Evolutionary conservation across 2,113 vertebrate species (phyloP), one percentile per base, ranked within the genome.

Genomic region (Oceanodroma tethys): DNA sequence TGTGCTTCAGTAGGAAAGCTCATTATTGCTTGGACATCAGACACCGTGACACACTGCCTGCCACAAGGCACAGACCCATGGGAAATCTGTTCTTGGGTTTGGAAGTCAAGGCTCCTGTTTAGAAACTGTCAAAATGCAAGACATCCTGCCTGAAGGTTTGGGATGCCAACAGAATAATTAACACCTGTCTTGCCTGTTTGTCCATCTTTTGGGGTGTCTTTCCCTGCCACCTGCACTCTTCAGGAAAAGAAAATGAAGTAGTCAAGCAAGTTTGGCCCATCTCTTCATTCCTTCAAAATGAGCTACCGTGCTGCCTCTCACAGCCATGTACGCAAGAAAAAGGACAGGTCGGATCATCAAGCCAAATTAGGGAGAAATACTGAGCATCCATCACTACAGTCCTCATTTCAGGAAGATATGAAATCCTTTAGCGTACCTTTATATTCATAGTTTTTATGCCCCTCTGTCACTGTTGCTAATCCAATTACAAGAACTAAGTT

Each of bases 401-500:
- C 17, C 48, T 66, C 15, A 34, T 47, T 86, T 72, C 62, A 65
- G 45, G 25, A 62, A 62, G 60, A 34, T 2, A n/a, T 0, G 0
- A 89, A 91, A 87, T 86, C 81, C 45, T 88, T 60, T 11, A 38
- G 43, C 5, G 2, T 30, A 62, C 29, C 53, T 93, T 74, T 58
- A 16, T 42, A 78, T 38, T 67, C 32, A 19, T 2, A 9, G 45
- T 5, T 82, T 76, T 60, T 59, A 63, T n/a, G n/a, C 16, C 32
- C 20, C n/a, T 56, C 55, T 23, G 26, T 40, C 59, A 25, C 73
- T 53, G 48, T 1, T 59, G 27, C 59, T 90, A 81, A 91, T 76
- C 53, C 81, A 93, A 47, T 92, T 76, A 82, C 32, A 90, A 90
- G 73, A 59, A 56, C n/a, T 23, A 55, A 59, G 34, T 66, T 62